These are phyloP conservation scores for Cyanocitta stelleri DNA, from an alignment of 2,113 vertebrate species.

Conservation along the genomic window DNA sequence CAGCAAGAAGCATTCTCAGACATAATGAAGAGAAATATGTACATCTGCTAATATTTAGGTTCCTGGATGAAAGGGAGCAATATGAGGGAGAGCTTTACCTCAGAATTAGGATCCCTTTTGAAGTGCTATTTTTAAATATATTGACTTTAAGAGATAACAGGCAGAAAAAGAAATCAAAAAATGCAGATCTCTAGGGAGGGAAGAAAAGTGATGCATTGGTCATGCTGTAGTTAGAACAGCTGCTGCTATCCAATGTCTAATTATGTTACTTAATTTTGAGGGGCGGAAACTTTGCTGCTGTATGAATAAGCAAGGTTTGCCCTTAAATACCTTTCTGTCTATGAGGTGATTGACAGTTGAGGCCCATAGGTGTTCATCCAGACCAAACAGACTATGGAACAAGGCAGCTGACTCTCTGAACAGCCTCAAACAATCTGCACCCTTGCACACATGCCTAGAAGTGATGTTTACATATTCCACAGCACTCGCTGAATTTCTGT, in stretches of 20 bases:
- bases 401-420: background rate
- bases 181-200: background rate
- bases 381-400: rapidly evolving
- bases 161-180: background rate
- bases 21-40: background rate
- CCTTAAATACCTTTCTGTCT: background rate
- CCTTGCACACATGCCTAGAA: background rate
- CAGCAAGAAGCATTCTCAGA: background rate
- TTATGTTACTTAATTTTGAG: background rate
- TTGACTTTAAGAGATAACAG: background rate
- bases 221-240: background rate
- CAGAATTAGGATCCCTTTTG: background rate
- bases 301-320: background rate
- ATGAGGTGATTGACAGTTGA: background rate
- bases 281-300: background rate
- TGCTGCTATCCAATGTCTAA: background rate
- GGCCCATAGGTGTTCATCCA: background rate
- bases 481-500: background rate
- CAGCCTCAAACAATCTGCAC: background rate
- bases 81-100: background rate
- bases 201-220: background rate
- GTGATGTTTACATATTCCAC: background rate
- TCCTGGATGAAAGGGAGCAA: background rate
- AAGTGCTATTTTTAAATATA: background rate
- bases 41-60: background rate